Conservation (phyloP, 2,888 invertebrate species). For the Oxyteleia sp. region DNA sequence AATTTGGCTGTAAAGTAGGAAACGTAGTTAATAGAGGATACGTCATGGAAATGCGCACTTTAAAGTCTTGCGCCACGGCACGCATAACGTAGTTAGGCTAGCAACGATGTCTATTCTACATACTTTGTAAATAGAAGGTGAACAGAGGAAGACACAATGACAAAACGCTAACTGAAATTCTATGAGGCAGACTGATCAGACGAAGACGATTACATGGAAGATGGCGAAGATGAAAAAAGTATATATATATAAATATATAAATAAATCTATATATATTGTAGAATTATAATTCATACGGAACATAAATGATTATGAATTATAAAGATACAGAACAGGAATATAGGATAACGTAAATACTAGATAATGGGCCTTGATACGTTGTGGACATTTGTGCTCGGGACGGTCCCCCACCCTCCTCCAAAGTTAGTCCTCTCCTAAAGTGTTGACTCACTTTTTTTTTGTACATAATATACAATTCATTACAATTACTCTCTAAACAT, state of each 20-base stretch:
- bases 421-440: conserved; percentile 82
- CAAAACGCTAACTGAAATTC: conserved; percentile 78
- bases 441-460: conserved; percentile 83
- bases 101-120: conserved; percentile 84
- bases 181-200: conserved; percentile 45
- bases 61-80: conserved; percentile 84
- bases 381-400: conserved; percentile 82
- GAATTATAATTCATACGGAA: conserved; percentile 80
- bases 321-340: conserved; percentile 81
- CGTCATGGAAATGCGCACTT: conserved; percentile 81
- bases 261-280: conserved; percentile 77
- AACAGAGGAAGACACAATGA: conserved; percentile 57
- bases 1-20: conserved; percentile 87
- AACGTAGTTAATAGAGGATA: conserved; percentile 81
- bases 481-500: conserved; percentile 80
- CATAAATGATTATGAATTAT: conserved; percentile 73
- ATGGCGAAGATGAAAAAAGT: conserved; percentile 21
- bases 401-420: conserved; percentile 81
- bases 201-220: background rate
- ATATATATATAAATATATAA: conserved; percentile 68
- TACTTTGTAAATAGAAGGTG: conserved; percentile 84
- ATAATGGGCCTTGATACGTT: conserved; percentile 82
- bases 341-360: conserved; percentile 80
- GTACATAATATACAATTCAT: conserved; percentile 81
- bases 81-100: conserved; percentile 85